A percentile compares a stretch with the other conserved stretches of the same genome.
Evolutionary conservation across 2,888 invertebrate genomes (phyloP).

Genomic region (Folsomia candida): DNA sequence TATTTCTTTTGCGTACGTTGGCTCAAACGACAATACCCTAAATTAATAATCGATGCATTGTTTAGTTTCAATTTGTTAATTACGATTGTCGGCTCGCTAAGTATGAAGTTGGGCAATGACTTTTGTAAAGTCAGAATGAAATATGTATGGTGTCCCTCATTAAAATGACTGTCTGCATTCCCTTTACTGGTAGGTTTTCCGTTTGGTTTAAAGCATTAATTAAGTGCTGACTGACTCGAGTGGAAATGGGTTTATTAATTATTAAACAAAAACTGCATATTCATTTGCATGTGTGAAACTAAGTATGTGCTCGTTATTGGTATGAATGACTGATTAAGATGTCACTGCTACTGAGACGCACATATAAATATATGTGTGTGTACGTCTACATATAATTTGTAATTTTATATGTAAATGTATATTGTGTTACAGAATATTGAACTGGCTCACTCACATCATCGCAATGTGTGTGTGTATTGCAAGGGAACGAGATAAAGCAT

Average conservation of each 20-base stretch:
- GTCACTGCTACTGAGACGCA: too few relatives aligned
- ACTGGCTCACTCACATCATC: too few relatives aligned
- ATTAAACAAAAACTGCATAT: not conserved
- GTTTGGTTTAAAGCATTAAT: not conserved
- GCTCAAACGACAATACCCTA: too few relatives aligned
- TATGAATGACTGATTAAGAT: not conserved
- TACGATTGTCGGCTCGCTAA: not conserved
- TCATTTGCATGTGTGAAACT: not conserved
- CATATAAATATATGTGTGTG: too few relatives aligned
- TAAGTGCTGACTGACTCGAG: not conserved
- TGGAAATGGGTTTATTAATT: not conserved
- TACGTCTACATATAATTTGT: not conserved
- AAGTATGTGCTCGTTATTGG: not conserved
- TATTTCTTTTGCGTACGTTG: too few relatives aligned
- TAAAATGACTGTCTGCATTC: too few relatives aligned
- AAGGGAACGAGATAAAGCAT: not conserved
- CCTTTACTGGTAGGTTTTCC: not conserved
- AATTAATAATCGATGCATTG: not conserved
- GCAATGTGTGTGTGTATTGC: not conserved
- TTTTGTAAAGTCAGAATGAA: not conserved
- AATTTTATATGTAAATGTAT: not conserved
- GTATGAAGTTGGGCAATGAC: not conserved
- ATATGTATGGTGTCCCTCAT: not conserved
- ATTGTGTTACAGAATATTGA: too few relatives aligned
- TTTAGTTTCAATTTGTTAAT: not conserved